Evolutionary conservation across 1,140 invertebrate genomes (phyloP), one percentile per base, ranked within the genome.

Genomic region (Spodoptera frugiperda): DNA sequence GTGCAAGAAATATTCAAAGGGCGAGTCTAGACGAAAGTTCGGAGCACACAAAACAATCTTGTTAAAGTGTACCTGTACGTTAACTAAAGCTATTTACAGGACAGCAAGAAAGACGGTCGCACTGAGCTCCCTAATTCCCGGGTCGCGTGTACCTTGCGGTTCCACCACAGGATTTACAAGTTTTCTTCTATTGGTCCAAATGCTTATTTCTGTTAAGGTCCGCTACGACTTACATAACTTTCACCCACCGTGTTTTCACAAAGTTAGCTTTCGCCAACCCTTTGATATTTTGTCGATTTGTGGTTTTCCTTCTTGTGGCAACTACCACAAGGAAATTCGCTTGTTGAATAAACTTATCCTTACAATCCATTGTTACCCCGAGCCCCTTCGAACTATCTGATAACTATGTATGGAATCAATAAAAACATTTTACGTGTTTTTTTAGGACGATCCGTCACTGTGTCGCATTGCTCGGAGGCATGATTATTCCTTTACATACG

Each of bases 61-160:
- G 57, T 44, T 57, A 57, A 76, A 46, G 65, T 79, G 61, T 25
- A 65, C 75, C 57, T 78, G 68, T 63, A 57, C 70, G 75, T 76
- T 74, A 79, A 80, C 72, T 82, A 78, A 82, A 61, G 71, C 73
- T 78, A 78, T 82, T 83, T 82, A 83, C 73, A 78, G 71, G 79
- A 78, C 57, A 80, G 77, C 79, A 77, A 78, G 79, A 83, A 79
- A 78, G 73, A 65, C 76, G 76, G 79, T 72, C 55, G 68, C 55
- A 78, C 53, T 78, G 76, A 86, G 82, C 84, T 79, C 82, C 83
- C 85, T 89, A 89, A 87, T 87, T 84, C 84, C 83, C 73, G 59
- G 80, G 81, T 84, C 83, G 85, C 86, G 84, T 90, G 88, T 86
- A 89, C 87, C 87, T 88, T 89, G 88, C 82, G 88, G 87, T 88